Evolutionary conservation across 2,797 vertebrate species (phyloP), one percentile per base, ranked within the genome.

Genomic region (Nannoperca australis): DNA sequence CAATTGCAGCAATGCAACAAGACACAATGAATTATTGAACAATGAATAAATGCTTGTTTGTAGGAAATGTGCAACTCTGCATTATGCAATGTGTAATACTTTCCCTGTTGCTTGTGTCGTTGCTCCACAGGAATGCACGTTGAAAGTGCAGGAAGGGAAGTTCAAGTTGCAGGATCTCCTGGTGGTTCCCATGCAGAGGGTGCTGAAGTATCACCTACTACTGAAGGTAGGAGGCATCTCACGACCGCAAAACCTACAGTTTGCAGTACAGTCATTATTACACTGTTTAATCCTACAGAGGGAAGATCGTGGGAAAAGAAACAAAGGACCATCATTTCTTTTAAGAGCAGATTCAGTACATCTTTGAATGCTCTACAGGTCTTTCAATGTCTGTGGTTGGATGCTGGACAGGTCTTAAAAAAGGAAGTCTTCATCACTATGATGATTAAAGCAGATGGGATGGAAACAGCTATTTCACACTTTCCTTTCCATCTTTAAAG

Each of bases 111-210:
- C 30, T 44, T 59, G 24, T 68, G 64, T 65, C 30, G 7, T 70
- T 68, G 56, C 66, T 70, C 71, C 18, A 12, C 76, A 94, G 93
- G 93, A 94, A 89, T 95, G 93, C 70, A 98, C 98, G 0, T 92
- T 98, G 45, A 99, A 97, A 89, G 98, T 99, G 66, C 98, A 99
- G 89, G 98, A 98, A 0, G 98, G 98, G 44, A 99, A 99, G 85
- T 99, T 99, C 75, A 99, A 98, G 86, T 91, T 99, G 85, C 98
- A 99, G 82, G 98, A 99, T 85, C 95, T 99, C 63, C 91, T 99
- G 84, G 97, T 99, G 87, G 97, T 99, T 40, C 98, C 98, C 58
- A 98, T 99, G 98, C 98, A 99, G 73, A 95, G 98, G 81, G 98
- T 99, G 55, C 91, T 99, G 59, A 99, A 99, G 85, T 99, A 99